Evolutionary conservation across 1,140 invertebrate species (phyloP).

Genomic region (Chrysoperla carnea): DNA sequence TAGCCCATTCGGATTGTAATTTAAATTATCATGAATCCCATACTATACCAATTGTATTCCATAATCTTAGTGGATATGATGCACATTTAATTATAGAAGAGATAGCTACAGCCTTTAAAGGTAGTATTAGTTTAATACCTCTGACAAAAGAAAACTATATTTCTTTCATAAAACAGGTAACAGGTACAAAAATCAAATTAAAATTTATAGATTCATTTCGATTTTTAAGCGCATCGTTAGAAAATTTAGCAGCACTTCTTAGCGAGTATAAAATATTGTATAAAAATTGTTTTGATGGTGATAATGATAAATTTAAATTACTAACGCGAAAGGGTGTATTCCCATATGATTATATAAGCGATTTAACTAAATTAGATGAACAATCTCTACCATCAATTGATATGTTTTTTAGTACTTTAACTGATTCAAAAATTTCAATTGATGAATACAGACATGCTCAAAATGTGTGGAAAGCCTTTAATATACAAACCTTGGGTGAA

Average conservation of each 20-base stretch:
- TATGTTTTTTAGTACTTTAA: conserved; percentile 18
- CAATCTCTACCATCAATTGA: conserved; percentile 12
- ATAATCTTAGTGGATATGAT: conserved; percentile 8
- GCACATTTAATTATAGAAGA: conserved; percentile 9
- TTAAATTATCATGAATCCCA: neutral
- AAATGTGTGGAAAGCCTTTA: conserved; percentile 24
- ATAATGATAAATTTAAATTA: conserved; percentile 11
- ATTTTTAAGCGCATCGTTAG: conserved; percentile 9
- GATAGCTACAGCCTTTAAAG: conserved; percentile 4
- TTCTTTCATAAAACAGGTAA: conserved; percentile 10
- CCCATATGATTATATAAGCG: conserved; percentile 16
- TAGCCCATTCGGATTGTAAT: conserved; percentile 8
- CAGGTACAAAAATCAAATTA: conserved; percentile 7
- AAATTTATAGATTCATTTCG: conserved; percentile 13
- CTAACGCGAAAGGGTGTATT: conserved; percentile 16
- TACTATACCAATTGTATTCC: conserved; percentile 8
- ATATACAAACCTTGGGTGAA: conserved; percentile 18
- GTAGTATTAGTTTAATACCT: conserved; percentile 6
- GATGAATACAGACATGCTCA: conserved; percentile 23
- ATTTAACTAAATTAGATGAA: conserved; percentile 15
- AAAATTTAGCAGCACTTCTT: conserved; percentile 11
- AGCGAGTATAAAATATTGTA: no score
- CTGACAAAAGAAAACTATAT: conserved; percentile 13
- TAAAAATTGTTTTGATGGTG: conserved; percentile 1
- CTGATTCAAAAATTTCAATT: conserved; percentile 10